These are phyloP conservation scores for Anagrus nilaparvatae DNA, from an alignment of 1,140 invertebrate species.

Conservation along the genomic window DNA sequence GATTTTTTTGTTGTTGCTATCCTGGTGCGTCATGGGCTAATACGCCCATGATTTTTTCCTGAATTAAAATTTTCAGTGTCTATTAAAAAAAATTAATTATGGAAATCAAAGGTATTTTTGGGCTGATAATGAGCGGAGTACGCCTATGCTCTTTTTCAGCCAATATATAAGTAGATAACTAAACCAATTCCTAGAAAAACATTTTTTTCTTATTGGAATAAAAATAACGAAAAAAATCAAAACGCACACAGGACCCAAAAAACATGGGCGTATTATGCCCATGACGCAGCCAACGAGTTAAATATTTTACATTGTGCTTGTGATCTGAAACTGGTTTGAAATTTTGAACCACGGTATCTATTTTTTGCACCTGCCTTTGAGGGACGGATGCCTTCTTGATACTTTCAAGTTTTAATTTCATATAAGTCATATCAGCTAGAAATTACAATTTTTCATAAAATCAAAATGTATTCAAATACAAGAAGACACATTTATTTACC, in stretches of 20 bases:
- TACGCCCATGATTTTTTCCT: not conserved
- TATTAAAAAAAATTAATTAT: slow-evolving; percentile 34
- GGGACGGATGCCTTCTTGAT: slow-evolving; percentile 76
- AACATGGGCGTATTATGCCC: too few relatives aligned
- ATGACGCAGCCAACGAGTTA: too few relatives aligned
- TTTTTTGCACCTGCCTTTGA: slow-evolving; percentile 63
- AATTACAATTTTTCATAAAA: slow-evolving; percentile 14
- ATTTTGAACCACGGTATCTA: slow-evolving; percentile 72
- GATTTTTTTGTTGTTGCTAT: too few relatives aligned
- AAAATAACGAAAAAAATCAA: too few relatives aligned
- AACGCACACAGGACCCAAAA: too few relatives aligned
- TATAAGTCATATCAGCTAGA: slow-evolving; percentile 71
- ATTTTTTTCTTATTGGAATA: too few relatives aligned
- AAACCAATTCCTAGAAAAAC: too few relatives aligned
- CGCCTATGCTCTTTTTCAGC: too few relatives aligned
- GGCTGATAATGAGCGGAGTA: too few relatives aligned
- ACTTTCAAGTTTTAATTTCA: slow-evolving; percentile 78
- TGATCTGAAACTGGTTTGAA: slow-evolving; percentile 86
- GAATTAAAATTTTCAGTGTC: not conserved
- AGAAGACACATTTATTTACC: slow-evolving; percentile 45
- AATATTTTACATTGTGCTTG: slow-evolving; percentile 77
- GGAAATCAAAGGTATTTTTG: too few relatives aligned
- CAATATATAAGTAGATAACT: too few relatives aligned
- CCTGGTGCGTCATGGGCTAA: not conserved
- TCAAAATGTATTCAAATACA: slow-evolving; percentile 2